Evolutionary conservation across 2,888 invertebrate genomes (phyloP).

Genomic region (Balanococcus diminutus): DNA sequence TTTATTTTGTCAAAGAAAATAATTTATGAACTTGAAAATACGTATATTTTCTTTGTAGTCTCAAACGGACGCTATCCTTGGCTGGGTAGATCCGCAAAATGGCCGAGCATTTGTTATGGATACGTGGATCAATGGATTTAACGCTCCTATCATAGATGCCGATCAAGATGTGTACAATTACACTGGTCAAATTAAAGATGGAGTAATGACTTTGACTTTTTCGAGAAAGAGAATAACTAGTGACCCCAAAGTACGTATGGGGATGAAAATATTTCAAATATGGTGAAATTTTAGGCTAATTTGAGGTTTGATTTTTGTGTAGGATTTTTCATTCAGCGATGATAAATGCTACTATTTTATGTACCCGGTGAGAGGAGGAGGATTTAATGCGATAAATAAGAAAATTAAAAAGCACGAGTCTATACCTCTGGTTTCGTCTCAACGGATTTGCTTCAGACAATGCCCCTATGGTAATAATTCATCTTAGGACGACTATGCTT

Average conservation of each 20-base stretch:
- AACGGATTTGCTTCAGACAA: conserved; percentile 80
- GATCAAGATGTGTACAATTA: conserved; percentile 76
- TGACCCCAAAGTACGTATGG: conserved; percentile 65
- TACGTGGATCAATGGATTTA: conserved; percentile 83
- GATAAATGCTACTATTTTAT: conserved; percentile 83
- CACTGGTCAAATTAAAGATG: conserved; percentile 74
- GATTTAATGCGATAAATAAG: conserved; percentile 81
- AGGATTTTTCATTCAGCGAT: conserved; percentile 83
- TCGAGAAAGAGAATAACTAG: conserved; percentile 76
- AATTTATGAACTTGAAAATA: conserved; percentile 7
- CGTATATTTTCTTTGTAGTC: conserved; percentile 66
- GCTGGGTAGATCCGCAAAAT: conserved; percentile 79
- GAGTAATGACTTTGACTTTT: conserved; percentile 78
- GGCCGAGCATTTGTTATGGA: conserved; percentile 86
- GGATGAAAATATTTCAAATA: neutral
- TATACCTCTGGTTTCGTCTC: conserved; percentile 74
- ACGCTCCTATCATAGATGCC: conserved; percentile 73
- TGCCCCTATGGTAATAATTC: conserved; percentile 74
- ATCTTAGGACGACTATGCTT: neutral
- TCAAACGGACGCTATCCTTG: conserved; percentile 85
- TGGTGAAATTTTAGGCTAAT: neutral
- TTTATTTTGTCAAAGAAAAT: neutral
- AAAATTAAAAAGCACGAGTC: conserved; percentile 80
- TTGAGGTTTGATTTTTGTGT: conserved; percentile 58
- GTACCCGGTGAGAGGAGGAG: conserved; percentile 84